Percentiles rank a stretch among this genome's conserved stretches.
These are phyloP conservation scores for Ischnus inquisitorius DNA, from an alignment of 2,888 invertebrate species.

Conservation along the genomic window DNA sequence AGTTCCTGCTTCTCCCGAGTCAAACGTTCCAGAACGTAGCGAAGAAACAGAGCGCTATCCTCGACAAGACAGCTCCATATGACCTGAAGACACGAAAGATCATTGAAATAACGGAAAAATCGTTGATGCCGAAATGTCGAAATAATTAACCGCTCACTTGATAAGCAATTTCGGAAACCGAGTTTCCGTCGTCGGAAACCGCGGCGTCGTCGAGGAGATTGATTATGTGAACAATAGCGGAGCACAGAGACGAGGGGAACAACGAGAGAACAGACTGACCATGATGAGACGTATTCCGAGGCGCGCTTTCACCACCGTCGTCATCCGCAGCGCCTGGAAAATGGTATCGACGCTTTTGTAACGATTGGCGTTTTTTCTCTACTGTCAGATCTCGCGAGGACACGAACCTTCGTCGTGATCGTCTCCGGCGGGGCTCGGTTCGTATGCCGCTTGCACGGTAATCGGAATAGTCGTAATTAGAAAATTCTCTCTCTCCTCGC, in stretches of 20 bases:
- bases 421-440: slow-evolving; percentile 94
- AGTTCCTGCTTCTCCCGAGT: slow-evolving; percentile 97
- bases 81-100: too few relatives aligned
- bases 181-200: slow-evolving; percentile 96
- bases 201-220: slow-evolving; percentile 98
- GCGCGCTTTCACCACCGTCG: slow-evolving; percentile 88
- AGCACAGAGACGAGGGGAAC: slow-evolving; percentile 98
- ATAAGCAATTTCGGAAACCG: slow-evolving; percentile 99
- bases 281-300: slow-evolving; percentile 92
- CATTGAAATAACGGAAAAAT: too few relatives aligned
- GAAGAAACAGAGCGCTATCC: slow-evolving; percentile 97
- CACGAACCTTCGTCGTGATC: slow-evolving; percentile 93
- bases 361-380: not conserved
- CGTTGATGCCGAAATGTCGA: too few relatives aligned
- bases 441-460: slow-evolving; percentile 97
- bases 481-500: slow-evolving; percentile 98
- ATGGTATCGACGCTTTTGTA: not conserved
- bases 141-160: slow-evolving; percentile 88
- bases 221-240: slow-evolving; percentile 97
- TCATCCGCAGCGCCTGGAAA: slow-evolving; percentile 86
- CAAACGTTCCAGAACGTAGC: slow-evolving; percentile 97
- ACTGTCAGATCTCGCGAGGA: not conserved
- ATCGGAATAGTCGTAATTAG: slow-evolving; percentile 98
- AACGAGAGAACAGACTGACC: slow-evolving; percentile 97
- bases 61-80: slow-evolving; percentile 99